phyloP scores from a whole-genome alignment of 2,113 vertebrate species.

The Malaclemys terrapin region DNA sequence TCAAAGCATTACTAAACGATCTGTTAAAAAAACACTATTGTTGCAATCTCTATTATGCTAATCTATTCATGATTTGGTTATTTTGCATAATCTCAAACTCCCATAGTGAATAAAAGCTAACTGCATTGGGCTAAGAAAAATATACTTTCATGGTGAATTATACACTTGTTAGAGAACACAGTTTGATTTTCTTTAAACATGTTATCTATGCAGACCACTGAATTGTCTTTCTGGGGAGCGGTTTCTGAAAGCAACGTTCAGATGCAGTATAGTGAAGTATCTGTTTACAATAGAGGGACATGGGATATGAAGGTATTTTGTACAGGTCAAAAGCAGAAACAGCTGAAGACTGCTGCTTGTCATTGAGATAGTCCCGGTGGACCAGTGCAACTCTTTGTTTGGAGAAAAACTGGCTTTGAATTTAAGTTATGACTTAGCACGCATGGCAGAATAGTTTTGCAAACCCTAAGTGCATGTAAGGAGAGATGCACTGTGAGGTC shows the following conservation, averaged over 20 bases:
- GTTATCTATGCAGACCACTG: background rate
- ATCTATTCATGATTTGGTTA: conserved; percentile 53
- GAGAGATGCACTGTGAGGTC: background rate
- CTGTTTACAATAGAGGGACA: background rate
- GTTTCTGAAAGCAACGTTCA: background rate
- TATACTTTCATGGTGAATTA: conserved; percentile 17
- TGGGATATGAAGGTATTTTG: background rate
- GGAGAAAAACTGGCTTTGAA: background rate
- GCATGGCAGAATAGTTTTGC: background rate
- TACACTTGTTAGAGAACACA: background rate
- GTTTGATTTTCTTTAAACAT: conserved; percentile 5
- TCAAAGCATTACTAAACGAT: conserved; percentile 57
- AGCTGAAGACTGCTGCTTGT: background rate
- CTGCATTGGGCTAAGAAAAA: conserved; percentile 9
- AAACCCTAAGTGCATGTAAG: background rate
- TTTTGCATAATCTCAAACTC: conserved; percentile 33
- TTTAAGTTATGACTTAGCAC: background rate
- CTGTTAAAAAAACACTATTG: conserved; percentile 47
- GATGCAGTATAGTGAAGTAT: background rate
- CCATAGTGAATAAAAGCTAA: conserved; percentile 13
- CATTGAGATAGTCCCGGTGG: background rate
- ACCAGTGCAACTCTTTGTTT: too few species aligned
- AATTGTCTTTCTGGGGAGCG: background rate
- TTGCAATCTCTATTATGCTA: conserved; percentile 54
- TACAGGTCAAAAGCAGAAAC: background rate